These are phyloP conservation scores for Ricordea florida DNA, from an alignment of 92 coral and sea anemone genomes.

Conservation along the genomic window DNA sequence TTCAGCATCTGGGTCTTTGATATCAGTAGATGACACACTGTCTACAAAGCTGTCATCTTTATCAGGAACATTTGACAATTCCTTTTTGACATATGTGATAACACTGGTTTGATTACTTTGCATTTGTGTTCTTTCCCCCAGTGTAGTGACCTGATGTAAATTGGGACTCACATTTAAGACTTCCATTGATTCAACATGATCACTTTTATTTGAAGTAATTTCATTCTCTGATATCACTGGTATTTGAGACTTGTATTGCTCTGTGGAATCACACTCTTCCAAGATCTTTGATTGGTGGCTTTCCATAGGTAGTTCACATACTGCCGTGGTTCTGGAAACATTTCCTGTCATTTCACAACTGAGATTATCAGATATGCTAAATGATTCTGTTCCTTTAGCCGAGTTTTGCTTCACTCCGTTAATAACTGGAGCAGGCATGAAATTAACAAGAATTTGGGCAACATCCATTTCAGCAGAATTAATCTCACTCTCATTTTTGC, in stretches of 20 bases:
- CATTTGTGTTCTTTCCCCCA: too few species aligned
- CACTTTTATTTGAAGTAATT: too few species aligned
- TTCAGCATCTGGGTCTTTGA: neutral
- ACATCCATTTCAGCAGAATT: slow-evolving; percentile 89
- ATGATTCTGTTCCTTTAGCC: neutral
- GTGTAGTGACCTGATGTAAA: too few species aligned
- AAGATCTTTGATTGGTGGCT: too few species aligned
- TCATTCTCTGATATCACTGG: too few species aligned
- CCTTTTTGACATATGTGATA: slow-evolving; percentile 12
- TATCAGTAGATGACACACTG: slow-evolving; percentile 2
- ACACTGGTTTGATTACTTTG: neutral
- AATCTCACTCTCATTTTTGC: neutral
- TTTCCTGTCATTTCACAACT: neutral
- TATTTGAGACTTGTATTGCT: too few species aligned
- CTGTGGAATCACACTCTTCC: too few species aligned
- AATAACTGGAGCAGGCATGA: slow-evolving; percentile 81
- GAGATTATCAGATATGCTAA: neutral
- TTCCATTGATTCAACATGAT: too few species aligned
- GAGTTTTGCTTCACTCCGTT: neutral
- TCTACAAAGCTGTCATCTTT: neutral
- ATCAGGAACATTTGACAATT: neutral
- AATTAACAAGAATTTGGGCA: slow-evolving; percentile 84
- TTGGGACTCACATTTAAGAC: too few species aligned
- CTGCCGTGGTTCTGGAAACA: too few species aligned
- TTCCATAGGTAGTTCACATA: too few species aligned